A percentile compares a stretch with the other conserved stretches of the same genome.
Conservation (phyloP, 2,888 invertebrate species). For the Troglohyphantes excavatus region DNA sequence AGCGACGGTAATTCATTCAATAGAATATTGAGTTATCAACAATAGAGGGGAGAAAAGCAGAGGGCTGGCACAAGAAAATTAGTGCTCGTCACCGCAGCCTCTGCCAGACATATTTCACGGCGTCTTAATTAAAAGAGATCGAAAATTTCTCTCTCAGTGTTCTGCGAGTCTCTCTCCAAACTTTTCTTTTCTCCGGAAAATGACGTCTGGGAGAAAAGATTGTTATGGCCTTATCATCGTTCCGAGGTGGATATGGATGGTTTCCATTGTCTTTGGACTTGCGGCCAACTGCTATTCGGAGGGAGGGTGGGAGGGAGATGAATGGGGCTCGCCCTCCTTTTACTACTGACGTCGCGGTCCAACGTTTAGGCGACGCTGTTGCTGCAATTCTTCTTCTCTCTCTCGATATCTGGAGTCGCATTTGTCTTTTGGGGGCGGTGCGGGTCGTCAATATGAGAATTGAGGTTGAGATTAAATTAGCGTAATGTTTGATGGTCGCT, state of each 20-base stretch:
- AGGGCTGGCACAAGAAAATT: conserved; percentile 73
- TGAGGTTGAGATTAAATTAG: background rate
- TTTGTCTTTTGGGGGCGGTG: background rate
- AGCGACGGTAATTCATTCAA: conserved; percentile 78
- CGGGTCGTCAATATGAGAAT: background rate
- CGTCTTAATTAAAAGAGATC: conserved; percentile 79
- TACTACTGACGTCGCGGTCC: background rate
- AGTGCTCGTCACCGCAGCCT: conserved; percentile 76
- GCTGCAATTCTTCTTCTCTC: background rate
- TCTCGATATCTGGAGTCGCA: conserved; percentile 5
- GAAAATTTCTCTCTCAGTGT: conserved; percentile 67
- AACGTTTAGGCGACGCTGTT: background rate
- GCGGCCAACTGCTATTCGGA: conserved; percentile 10
- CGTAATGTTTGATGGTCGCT: no score
- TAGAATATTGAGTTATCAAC: conserved; percentile 79
- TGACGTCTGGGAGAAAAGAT: conserved; percentile 68
- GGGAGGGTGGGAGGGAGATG: conserved; percentile 48
- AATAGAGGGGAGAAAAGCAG: conserved; percentile 51
- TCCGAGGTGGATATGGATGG: conserved; percentile 37
- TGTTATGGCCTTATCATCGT: conserved; percentile 67
- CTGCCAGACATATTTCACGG: conserved; percentile 78
- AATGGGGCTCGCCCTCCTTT: conserved; percentile 26
- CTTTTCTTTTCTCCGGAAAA: conserved; percentile 67
- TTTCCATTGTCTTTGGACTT: conserved; percentile 41
- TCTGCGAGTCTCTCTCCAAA: conserved; percentile 27